A percentile compares a stretch with the other conserved stretches of the same genome.
These are phyloP conservation scores for Pangasius mekongensis DNA, from an alignment of 2,797 vertebrate species.

Conservation along the genomic window DNA sequence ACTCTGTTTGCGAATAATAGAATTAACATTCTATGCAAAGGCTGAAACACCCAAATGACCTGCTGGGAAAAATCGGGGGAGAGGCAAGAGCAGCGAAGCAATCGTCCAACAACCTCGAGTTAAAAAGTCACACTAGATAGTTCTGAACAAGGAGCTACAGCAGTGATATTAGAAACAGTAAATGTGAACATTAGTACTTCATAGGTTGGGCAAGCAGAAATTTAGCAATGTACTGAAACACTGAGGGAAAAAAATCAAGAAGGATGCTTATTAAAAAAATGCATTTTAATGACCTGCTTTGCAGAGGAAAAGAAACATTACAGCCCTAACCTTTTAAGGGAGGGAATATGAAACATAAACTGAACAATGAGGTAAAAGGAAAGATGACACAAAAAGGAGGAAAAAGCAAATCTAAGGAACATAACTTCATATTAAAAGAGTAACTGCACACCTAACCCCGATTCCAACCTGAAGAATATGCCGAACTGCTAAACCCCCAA, in stretches of 20 bases:
- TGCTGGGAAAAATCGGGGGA: conserved; percentile 37
- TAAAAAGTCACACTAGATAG: conserved; percentile 53
- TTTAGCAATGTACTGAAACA: conserved; percentile 61
- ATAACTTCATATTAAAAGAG: conserved; percentile 76
- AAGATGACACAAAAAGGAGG: conserved; percentile 46
- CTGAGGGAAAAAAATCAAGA: conserved; percentile 51
- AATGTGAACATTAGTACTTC: conserved; percentile 64
- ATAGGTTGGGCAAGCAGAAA: conserved; percentile 63
- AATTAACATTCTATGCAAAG: conserved; percentile 62
- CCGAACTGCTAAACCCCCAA: conserved; percentile 75
- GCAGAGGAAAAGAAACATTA: conserved; percentile 60
- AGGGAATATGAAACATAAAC: conserved; percentile 65
- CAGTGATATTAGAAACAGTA: conserved; percentile 55
- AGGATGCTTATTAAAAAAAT: conserved; percentile 69
- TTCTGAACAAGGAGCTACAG: conserved; percentile 69
- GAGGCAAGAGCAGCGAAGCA: conserved; percentile 60
- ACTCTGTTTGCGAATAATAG: conserved; percentile 31
- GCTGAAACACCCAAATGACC: conserved; percentile 62
- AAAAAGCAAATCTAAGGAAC: conserved; percentile 67
- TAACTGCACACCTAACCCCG: conserved; percentile 59
- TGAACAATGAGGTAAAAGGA: conserved; percentile 57
- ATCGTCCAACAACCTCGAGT: conserved; percentile 48
- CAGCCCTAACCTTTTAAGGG: conserved; percentile 60
- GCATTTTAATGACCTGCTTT: conserved; percentile 77
- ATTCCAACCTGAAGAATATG: conserved; percentile 60